Evolutionary conservation across 2,113 vertebrate genomes (phyloP), one percentile per base, ranked within the genome.

Genomic region (Kobus ellipsiprymnus): DNA sequence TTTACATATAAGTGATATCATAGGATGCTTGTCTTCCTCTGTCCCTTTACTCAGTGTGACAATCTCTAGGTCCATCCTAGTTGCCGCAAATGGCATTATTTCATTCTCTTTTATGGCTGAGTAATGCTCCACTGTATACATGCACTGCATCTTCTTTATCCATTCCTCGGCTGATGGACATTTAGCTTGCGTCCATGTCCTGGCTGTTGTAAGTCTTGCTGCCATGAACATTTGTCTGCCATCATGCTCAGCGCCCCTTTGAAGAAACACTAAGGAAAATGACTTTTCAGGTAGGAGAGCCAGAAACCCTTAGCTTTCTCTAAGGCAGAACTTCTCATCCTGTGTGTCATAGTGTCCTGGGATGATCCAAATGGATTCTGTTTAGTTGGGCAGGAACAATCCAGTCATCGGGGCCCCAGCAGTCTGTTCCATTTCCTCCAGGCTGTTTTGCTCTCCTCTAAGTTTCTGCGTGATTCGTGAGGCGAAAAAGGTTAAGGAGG

Each of bases 121-220:
- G n/a, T 71, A 3, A 5, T 71, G 23, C 10, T 71, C n/a, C n/a
- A 1, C 21, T 12, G n/a, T 12, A 40, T 40, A 36, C 1, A 12
- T 36, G n/a, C 6, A 6, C 67, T 0, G 1, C 67, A 40, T 23
- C n/a, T 64, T 64, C 62, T 71, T 36, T 12, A 23, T 21, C 4
- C n/a, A 23, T 23, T 71, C 19, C 67, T 23, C 2, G 2, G n/a
- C 1, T 36, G 67, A 40, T 0, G 0, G 17, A 12, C 67, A 36
- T 19, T 71, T 36, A 40, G 67, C n/a, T 5, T 36, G 67, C 4
- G 5, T 21, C 67, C 67, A 11, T 23, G 67, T 36, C n/a, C 19
- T 23, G 67, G n/a, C n/a, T 21, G 0, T 71, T 36, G 9, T 71
- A 40, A 71, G 19, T 40, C 17, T 0, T 11, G n/a, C 67, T 2